Conservation (phyloP, 1,140 invertebrate genomes). For the Drosophila subpulchrella region DNA sequence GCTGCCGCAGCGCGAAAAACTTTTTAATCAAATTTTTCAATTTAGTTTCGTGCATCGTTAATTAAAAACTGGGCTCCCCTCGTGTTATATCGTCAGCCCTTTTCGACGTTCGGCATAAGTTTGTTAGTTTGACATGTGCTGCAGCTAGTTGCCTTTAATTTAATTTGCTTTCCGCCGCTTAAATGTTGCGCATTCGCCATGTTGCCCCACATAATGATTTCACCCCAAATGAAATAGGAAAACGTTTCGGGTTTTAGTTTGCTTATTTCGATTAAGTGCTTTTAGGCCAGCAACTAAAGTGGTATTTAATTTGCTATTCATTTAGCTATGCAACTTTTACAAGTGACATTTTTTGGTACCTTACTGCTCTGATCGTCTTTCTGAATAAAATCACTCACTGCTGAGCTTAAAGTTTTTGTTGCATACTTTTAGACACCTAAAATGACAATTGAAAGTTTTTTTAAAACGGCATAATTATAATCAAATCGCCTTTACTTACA, state of each 20-base stretch:
- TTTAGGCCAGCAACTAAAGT: background rate
- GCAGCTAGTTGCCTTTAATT: slow-evolving; percentile 55
- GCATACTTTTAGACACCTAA: too few relatives aligned
- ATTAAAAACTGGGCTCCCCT: slow-evolving; percentile 62
- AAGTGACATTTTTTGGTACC: background rate
- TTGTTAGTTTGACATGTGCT: slow-evolving; percentile 59
- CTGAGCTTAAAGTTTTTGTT: too few relatives aligned
- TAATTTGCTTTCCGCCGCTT: slow-evolving; percentile 46
- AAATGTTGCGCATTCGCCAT: slow-evolving; percentile 60
- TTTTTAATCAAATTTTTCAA: slow-evolving; percentile 83
- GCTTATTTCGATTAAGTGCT: background rate
- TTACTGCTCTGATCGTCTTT: too few relatives aligned
- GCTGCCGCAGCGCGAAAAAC: slow-evolving; percentile 45
- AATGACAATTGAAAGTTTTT: too few relatives aligned
- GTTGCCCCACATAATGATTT: slow-evolving; percentile 5
- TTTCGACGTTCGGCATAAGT: slow-evolving; percentile 38
- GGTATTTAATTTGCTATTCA: slow-evolving; percentile 1
- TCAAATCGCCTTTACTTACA: background rate
- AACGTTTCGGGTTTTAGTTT: background rate
- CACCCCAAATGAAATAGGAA: too few relatives aligned
- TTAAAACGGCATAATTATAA: too few relatives aligned
- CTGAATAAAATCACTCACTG: too few relatives aligned
- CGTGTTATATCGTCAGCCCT: slow-evolving; percentile 12
- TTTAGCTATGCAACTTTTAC: background rate
- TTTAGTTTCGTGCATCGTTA: slow-evolving; percentile 75